Percentiles rank a stretch among this genome's conserved stretches.
Evolutionary conservation across 53 echinoderm and acorn worm species (phyloP).

Genomic region (Patiria pectinifera): DNA sequence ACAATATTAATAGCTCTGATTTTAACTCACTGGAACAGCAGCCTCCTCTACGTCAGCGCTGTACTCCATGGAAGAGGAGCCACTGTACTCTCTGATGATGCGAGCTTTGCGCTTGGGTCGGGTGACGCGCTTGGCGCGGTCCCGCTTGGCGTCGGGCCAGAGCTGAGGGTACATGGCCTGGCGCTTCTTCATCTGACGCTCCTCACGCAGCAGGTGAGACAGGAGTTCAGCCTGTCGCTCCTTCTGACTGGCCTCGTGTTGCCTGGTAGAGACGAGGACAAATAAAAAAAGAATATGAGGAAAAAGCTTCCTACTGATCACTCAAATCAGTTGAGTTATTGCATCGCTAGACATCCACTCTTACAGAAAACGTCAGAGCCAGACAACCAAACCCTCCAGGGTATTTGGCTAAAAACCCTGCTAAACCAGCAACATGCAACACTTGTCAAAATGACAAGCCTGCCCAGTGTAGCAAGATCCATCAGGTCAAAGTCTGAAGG

Average conservation of each 20-base stretch:
- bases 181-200: conserved; percentile 92
- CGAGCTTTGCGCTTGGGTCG: conserved; percentile 66
- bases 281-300: too few relatives aligned
- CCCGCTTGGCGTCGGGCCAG: conserved; percentile 78
- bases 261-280: conserved; percentile 49
- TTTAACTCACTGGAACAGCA: conserved; percentile 51
- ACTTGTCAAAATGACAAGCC: too few relatives aligned
- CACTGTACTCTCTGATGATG: conserved; percentile 69
- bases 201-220: conserved; percentile 84
- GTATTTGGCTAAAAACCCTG: too few relatives aligned
- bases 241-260: conserved; percentile 80
- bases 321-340: too few relatives aligned
- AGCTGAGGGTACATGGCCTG: conserved; percentile 93
- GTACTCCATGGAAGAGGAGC: conserved; percentile 74
- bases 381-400: too few relatives aligned
- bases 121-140: conserved; percentile 72
- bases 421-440: too few relatives aligned
- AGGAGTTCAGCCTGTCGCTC: conserved; percentile 89
- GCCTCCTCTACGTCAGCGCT: conserved; percentile 74
- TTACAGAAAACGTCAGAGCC: too few relatives aligned
- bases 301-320: too few relatives aligned
- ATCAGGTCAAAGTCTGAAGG: too few relatives aligned
- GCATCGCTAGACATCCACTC: too few relatives aligned
- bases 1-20: too few relatives aligned
- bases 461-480: too few relatives aligned